A percentile compares a stretch with the other conserved stretches of the same genome.
These are phyloP conservation scores for Carterocephalus palaemon DNA, from an alignment of 2,888 invertebrate species.

Conservation along the genomic window DNA sequence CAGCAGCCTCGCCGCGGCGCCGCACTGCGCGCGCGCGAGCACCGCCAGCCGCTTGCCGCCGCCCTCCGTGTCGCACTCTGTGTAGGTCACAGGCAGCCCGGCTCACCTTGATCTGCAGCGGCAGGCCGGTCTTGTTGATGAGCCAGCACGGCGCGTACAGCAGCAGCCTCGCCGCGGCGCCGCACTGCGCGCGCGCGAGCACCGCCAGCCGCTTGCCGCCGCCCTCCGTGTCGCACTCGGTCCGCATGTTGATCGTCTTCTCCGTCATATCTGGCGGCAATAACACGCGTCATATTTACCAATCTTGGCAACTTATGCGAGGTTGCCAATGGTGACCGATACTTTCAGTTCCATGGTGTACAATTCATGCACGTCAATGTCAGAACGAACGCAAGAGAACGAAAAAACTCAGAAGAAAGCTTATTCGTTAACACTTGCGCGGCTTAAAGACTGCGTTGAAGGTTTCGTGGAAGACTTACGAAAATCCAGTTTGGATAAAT, in stretches of 20 bases:
- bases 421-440: no score
- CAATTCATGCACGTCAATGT: no score
- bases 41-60: no score
- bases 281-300: not conserved
- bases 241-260: slow-evolving; percentile 81
- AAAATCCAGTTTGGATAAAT: no score
- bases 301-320: not conserved
- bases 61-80: slow-evolving; percentile 84
- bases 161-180: slow-evolving; percentile 81
- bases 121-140: slow-evolving; percentile 91
- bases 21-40: no score
- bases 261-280: slow-evolving; percentile 76
- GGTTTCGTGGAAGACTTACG: no score
- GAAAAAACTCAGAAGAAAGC: no score
- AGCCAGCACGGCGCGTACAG: slow-evolving; percentile 93
- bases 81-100: no score
- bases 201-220: slow-evolving; percentile 82
- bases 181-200: slow-evolving; percentile 82
- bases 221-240: slow-evolving; percentile 83
- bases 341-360: no score
- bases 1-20: no score
- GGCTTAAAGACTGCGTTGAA: no score
- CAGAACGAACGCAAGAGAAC: no score
- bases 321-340: not conserved
- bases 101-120: slow-evolving; percentile 86